Base-by-base conservation (phyloP, 2,797 vertebrate genomes). In the Australoheros facetus region DNA sequence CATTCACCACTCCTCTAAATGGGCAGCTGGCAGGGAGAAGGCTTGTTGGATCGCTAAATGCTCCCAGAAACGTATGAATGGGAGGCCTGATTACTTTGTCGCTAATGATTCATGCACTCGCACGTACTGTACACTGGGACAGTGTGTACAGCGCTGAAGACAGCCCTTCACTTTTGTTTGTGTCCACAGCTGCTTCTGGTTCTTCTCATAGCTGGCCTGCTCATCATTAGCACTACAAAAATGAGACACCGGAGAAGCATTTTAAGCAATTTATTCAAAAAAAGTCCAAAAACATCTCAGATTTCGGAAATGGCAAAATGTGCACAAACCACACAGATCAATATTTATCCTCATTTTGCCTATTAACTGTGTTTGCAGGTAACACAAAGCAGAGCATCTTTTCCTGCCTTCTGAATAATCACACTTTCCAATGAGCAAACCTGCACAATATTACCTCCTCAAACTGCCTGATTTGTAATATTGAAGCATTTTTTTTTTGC, bases 1-100 rank as follows among this genome's bases (percentile, higher is more conserved):
- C 75, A 81, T 90, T 91, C 75, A 80, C 66, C 79, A 85, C 83
- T 83, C 83, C 74, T 90, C 73, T 77, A 88, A 91, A 92, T 83
- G 86, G 92, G 81, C 89, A 90, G 89, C 92, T 93, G 92, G 91
- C 89, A 91, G 79, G 69, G 77, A 85, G 78, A 88, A 71, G 80
- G 80, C 78, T 83, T 81, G 80, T 86, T 42, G 51, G 82, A 55
- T 55, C 57, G 76, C 82, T 88, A 85, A 90, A 91, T 77, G 78
- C 80, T 84, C 81, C 59, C 72, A 80, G 79, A 80, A 87, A 89
- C 81, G 80, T 84, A 85, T 89, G 87, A 93, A 91, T 91, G 88
- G 75, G 85, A 91, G 79, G 86, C 88, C 78, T 91, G 89, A 93
- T 92, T 92, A 89, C 83, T 92, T 91, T 89, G 84, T 91, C 73